A percentile compares a stretch with the other conserved stretches of the same genome.
These are phyloP conservation scores for Rhagoletis pomonella DNA, from an alignment of 1,140 invertebrate genomes.

Conservation along the genomic window DNA sequence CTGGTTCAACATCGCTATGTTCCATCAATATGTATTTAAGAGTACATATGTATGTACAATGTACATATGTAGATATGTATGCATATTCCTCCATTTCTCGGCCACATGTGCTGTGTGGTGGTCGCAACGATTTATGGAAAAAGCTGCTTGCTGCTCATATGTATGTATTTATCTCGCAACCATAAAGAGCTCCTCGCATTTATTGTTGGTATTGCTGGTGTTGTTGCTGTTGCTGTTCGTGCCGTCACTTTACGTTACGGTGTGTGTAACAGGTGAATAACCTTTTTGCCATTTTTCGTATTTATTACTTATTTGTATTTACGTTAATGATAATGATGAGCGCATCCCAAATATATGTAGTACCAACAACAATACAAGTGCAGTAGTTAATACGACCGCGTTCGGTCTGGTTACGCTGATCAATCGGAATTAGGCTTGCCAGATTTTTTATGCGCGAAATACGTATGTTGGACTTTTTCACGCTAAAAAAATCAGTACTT, in stretches of 20 bases:
- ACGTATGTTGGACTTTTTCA: too few relatives aligned
- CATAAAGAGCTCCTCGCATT: conserved; percentile 14
- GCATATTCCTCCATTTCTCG: conserved; percentile 29
- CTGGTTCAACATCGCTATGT: too few relatives aligned
- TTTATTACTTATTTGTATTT: conserved; percentile 42
- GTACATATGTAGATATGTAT: background rate
- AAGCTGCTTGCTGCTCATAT: background rate
- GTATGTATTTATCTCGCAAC: conserved; percentile 30
- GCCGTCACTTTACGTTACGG: conserved; percentile 1
- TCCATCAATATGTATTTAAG: too few relatives aligned
- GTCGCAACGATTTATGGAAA: conserved; percentile 32
- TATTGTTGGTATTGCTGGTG: background rate
- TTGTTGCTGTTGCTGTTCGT: background rate
- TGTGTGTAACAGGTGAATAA: conserved; percentile 47
- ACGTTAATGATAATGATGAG: conserved; percentile 32
- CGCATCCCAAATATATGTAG: conserved; percentile 10
- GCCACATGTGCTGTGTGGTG: background rate
- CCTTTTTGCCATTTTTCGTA: conserved; percentile 46
- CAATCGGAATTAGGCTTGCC: background rate
- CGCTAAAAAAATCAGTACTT: too few relatives aligned
- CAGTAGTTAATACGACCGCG: background rate
- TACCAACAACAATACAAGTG: background rate
- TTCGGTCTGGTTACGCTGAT: background rate
- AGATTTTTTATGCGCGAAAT: too few relatives aligned
- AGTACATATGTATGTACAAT: background rate